These are phyloP conservation scores for Cephus spinipes DNA, from an alignment of 2,888 invertebrate genomes.

Conservation along the genomic window DNA sequence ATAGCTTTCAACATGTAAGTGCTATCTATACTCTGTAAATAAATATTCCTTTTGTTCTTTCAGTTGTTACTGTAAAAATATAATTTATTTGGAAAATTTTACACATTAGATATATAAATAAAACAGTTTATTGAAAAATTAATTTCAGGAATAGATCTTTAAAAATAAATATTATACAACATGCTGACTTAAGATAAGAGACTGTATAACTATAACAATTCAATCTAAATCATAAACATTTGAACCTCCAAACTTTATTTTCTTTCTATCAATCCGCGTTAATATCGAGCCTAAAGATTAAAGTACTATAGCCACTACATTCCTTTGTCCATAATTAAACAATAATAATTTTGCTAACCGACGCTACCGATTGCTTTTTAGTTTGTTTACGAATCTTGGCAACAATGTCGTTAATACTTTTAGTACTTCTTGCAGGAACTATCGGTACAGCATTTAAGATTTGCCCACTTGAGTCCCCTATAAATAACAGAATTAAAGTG, in stretches of 20 bases:
- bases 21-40: background rate
- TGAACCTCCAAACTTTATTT: background rate
- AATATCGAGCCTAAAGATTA: background rate
- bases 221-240: background rate
- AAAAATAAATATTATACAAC: background rate
- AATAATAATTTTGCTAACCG: background rate
- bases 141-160: too few species aligned
- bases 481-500: constrained; percentile 3
- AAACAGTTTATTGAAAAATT: background rate
- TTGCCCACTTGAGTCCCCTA: constrained; percentile 27
- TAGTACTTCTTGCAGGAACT: constrained; percentile 14
- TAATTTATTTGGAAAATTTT: background rate
- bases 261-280: too few species aligned
- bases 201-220: background rate
- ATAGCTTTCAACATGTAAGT: background rate
- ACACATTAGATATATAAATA: background rate
- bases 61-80: background rate
- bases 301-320: background rate
- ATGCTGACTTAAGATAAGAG: background rate
- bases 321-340: background rate
- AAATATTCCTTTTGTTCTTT: background rate
- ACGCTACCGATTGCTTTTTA: constrained; percentile 12
- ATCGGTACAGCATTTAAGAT: constrained; percentile 24
- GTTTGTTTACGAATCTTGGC: constrained; percentile 16
- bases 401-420: constrained; percentile 17